Conservation (phyloP, 2,888 invertebrate species). For the Meteorus cinctellus region DNA sequence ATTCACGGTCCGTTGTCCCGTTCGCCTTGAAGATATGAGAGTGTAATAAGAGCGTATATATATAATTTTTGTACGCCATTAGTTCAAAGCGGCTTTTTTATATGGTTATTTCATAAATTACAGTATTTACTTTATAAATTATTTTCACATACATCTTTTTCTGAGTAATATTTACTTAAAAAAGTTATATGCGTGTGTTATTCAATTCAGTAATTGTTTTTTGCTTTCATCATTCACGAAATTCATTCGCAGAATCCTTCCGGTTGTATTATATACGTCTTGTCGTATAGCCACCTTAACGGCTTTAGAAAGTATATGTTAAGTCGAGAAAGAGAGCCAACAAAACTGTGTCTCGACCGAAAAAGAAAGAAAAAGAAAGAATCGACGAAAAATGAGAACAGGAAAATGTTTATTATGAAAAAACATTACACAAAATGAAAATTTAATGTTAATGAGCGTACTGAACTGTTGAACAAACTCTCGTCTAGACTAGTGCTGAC, state of each 20-base stretch:
- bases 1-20: conserved; percentile 42
- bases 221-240: conserved; percentile 23
- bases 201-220: conserved; percentile 6
- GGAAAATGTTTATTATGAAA: neutral
- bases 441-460: conserved; percentile 10
- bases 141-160: conserved; percentile 14
- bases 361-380: conserved; percentile 21
- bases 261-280: conserved; percentile 46
- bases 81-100: conserved; percentile 11
- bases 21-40: conserved; percentile 37
- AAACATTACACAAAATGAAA: neutral
- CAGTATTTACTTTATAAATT: conserved; percentile 14
- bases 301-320: conserved; percentile 66
- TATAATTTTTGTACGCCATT: conserved; percentile 5
- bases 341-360: conserved; percentile 37
- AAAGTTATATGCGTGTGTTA: neutral
- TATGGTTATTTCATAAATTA: neutral
- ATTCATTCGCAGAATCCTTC: conserved; percentile 38
- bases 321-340: conserved; percentile 41
- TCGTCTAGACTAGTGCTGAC: conserved; percentile 19
- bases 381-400: conserved; percentile 1
- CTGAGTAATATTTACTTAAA: neutral
- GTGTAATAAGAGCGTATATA: neutral
- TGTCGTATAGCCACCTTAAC: conserved; percentile 61
- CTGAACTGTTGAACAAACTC: neutral